Conservation (phyloP, 2,113 vertebrate species). For the Nettapus auritus region DNA sequence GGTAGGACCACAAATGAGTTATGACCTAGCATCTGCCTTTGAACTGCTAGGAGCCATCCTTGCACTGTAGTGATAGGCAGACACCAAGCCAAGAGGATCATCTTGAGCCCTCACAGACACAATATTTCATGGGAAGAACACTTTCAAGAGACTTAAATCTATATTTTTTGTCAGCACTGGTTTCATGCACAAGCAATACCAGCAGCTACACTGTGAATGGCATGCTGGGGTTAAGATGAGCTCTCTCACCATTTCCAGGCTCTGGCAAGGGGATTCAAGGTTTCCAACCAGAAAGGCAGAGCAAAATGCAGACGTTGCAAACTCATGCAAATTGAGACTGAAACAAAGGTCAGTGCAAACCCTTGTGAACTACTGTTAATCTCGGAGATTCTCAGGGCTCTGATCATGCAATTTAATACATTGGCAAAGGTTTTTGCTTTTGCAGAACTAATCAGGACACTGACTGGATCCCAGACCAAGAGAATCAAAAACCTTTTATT, state of each 20-base stretch:
- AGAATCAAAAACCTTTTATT: neutral
- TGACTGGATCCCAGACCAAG: neutral
- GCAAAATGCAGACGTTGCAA: constrained; percentile 52
- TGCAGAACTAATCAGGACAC: constrained; percentile 2
- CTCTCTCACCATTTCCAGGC: neutral
- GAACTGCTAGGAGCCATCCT: neutral
- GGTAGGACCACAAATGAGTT: neutral
- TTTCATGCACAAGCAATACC: neutral
- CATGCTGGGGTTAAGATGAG: neutral
- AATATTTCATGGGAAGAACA: neutral
- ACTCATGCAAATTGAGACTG: constrained; percentile 48
- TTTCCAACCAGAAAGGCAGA: constrained; percentile 29
- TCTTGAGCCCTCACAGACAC: neutral
- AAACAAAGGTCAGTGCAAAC: constrained; percentile 61
- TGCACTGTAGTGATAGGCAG: neutral
- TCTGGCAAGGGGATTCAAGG: constrained; percentile 50
- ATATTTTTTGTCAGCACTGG: neutral
- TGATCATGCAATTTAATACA: constrained; percentile 43
- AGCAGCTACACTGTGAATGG: neutral
- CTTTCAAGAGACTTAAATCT: neutral
- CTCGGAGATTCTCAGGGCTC: constrained; percentile 33
- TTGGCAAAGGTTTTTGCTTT: constrained; percentile 18
- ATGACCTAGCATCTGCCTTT: neutral
- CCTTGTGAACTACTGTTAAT: constrained; percentile 54
- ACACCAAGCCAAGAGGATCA: neutral